A percentile compares a stretch with the other conserved stretches of the same genome.
These are phyloP conservation scores for Coregonus clupeaformis DNA, from an alignment of 2,113 vertebrate genomes.

Conservation along the genomic window DNA sequence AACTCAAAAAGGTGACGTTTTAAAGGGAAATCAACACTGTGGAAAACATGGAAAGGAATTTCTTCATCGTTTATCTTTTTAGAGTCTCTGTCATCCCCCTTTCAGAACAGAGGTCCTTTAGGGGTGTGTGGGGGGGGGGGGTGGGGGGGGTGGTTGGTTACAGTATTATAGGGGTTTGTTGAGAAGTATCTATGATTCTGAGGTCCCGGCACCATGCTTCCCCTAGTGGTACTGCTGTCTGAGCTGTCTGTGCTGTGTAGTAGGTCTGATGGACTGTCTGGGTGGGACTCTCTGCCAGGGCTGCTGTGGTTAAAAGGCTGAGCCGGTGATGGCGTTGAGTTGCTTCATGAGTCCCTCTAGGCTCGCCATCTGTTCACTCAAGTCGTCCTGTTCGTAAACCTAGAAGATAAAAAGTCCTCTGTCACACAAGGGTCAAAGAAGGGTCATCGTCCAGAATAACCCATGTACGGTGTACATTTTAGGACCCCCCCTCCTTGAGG, in stretches of 20 bases:
- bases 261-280: constrained; percentile 3
- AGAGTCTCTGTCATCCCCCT: background rate
- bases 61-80: background rate
- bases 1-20: background rate
- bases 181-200: background rate
- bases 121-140: background rate
- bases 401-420: constrained; percentile 49
- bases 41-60: background rate
- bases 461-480: too few species aligned
- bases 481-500: too few species aligned
- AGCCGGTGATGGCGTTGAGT: constrained; percentile 95
- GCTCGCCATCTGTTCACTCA: constrained; percentile 97
- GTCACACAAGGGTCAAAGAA: background rate
- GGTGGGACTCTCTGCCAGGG: constrained; percentile 1
- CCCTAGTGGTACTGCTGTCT: too few species aligned
- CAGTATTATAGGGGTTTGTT: background rate
- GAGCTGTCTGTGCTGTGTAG: background rate
- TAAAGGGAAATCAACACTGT: background rate
- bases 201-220: background rate
- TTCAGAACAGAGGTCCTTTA: background rate
- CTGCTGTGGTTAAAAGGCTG: constrained; percentile 82
- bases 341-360: constrained; percentile 97
- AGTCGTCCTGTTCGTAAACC: constrained; percentile 95
- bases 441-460: too few species aligned
- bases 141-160: background rate